Conservation (phyloP, 1,140 invertebrate species). For the Cyrtorhinus lividipennis region DNA sequence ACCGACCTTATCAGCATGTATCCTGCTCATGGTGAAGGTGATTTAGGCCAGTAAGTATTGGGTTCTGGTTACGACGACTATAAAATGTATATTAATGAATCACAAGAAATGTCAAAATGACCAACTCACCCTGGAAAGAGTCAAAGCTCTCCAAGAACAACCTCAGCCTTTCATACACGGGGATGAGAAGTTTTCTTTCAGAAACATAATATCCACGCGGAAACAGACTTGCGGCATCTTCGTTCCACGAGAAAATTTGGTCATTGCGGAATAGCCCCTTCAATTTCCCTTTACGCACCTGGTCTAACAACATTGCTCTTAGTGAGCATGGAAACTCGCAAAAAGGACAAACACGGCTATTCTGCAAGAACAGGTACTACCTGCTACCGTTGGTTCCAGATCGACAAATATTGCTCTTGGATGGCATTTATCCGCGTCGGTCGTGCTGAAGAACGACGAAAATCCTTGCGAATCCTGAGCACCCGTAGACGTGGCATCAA, state of each 20-base stretch:
- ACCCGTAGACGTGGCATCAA: not conserved
- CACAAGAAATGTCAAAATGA: too few species aligned
- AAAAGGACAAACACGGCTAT: too few species aligned
- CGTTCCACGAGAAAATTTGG: not conserved
- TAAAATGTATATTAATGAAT: too few species aligned
- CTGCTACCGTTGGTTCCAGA: conserved; percentile 7
- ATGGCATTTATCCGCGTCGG: not conserved
- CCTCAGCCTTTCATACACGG: not conserved
- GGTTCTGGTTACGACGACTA: too few species aligned
- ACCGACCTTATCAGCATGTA: not conserved
- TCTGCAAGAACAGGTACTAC: too few species aligned
- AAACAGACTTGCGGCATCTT: not conserved
- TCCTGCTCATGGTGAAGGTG: too few species aligned
- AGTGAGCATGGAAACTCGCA: too few species aligned
- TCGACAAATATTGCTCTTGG: not conserved
- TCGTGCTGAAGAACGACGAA: not conserved
- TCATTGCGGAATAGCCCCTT: not conserved
- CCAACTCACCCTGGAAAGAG: not conserved
- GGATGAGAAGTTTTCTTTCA: not conserved
- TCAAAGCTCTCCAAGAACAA: not conserved
- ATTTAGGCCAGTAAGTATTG: too few species aligned
- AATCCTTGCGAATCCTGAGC: conserved; percentile 25
- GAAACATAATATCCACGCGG: not conserved
- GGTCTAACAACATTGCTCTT: not conserved
- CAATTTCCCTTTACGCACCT: not conserved